Evolutionary conservation across 1,140 invertebrate genomes (phyloP), one percentile per base, ranked within the genome.

Genomic region (Pogonus chalceus): DNA sequence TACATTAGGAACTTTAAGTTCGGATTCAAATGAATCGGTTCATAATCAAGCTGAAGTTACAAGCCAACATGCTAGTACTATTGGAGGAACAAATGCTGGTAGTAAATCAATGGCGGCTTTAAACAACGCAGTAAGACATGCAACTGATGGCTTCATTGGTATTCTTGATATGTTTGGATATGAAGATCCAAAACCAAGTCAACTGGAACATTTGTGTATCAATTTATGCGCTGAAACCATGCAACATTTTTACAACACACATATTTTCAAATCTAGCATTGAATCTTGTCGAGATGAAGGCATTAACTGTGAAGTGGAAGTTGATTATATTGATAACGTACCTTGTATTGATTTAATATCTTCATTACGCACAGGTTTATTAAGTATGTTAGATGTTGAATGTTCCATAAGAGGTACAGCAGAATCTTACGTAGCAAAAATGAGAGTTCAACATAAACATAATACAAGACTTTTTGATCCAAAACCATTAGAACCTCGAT

Each of bases 181-280:
- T 70, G 92, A 96, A 76, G 90, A 93, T 69, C 87, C 87, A 20
- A 87, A 88, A 65, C 89, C 89, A 0, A 88, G 87, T 61, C 89
- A 92, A 61, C 74, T 96, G 58, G 92, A 96, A 68, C 92, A 96
- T 67, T 73, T 96, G 16, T 96, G 92, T 71, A 92, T 94, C 60
- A 96, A 96, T 72, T 72, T 96, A 39, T 96, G 92, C 70, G 91
- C 92, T 0, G 93, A 97, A 74, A 95, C 92, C 16, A 94, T 96
- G 89, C 92, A 96, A 65, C 92, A 96, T 70, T 96, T 96, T 69
- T 96, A 96, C 75, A 96, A 95, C 68, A 96, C 91, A 24, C 92
- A 96, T 69, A 92, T 95, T 55, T 96, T 96, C 72, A 96, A 95
- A 72, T 91, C 88, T 4, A 90, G 88, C 51, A 90, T 93, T 55